Base-by-base conservation (phyloP, 2,888 invertebrate species). In the Palloptera scutellata region DNA sequence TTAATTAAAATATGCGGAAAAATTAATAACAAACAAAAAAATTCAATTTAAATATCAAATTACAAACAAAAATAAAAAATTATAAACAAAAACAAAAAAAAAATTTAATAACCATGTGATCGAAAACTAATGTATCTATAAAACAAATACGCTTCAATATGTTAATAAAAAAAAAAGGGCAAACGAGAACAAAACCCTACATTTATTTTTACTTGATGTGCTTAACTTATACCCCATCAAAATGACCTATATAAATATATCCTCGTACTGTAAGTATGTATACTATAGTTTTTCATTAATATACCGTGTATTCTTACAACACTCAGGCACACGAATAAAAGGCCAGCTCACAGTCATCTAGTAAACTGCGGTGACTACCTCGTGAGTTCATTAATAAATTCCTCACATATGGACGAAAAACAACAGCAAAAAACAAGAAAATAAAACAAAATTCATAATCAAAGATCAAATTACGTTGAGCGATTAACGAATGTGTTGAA, bases 401-500 rank as follows among this genome's bases (percentile, higher is more conserved):
- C 64, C 67, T 11, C 52, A 52, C 11, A 61, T 13, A 51, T 41
- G 52, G 17, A 61, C 40, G 51, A 30, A 63, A 55, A 63, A 1
- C 13, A 10, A 12, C 40, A 41, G 1, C 1, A 1, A 48, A 15
- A 57, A 11, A 41, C 58, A 42, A n/a, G 15, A 5, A 59, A 43
- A 52, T 43, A 52, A n/a, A 64, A 52, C 61, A 70, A 60, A 68
- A 61, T 67, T 63, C 74, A 70, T 77, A 77, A 79, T 78, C 78
- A 74, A 72, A 75, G 76, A 79, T 79, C 78, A 72, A 78, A 75
- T 77, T 78, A 77, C 78, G 72, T 76, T 66, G 72, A 73, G 73
- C 80, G 82, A 81, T 82, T 82, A 81, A 79, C 76, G 80, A 78
- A 79, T 81, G 79, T 79, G 79, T 79, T 81, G 79, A 81, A 80